Conservation (phyloP, 2,888 invertebrate species). For the Neoascia interrupta region DNA sequence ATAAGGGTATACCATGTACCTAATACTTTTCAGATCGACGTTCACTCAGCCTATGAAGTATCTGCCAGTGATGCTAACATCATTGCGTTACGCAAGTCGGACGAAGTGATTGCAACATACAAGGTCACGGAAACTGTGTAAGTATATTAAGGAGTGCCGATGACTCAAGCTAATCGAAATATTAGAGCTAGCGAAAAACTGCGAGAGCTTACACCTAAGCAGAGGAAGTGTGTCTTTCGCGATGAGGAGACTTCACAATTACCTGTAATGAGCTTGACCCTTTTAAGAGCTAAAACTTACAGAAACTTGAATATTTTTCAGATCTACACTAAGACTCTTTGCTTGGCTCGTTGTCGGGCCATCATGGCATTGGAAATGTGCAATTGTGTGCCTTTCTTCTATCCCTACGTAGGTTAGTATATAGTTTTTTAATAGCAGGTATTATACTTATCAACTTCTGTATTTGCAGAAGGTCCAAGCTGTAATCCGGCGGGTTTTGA, state of each 20-base stretch:
- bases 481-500: constrained; percentile 77
- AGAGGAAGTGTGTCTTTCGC: constrained; percentile 81
- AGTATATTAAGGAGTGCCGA: constrained; percentile 37
- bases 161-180: not conserved
- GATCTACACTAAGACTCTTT: constrained; percentile 77
- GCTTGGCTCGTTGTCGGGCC: constrained; percentile 80
- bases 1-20: not conserved
- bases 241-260: constrained; percentile 80
- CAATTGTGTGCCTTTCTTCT: constrained; percentile 82
- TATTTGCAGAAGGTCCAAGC: constrained; percentile 72
- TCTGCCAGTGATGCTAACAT: constrained; percentile 74
- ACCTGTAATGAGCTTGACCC: constrained; percentile 74
- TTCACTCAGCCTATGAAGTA: constrained; percentile 78
- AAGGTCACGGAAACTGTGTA: constrained; percentile 78
- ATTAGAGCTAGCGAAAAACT: constrained; percentile 76
- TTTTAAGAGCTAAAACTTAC: not conserved
- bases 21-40: constrained; percentile 72
- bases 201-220: constrained; percentile 78
- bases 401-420: constrained; percentile 76
- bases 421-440: not conserved
- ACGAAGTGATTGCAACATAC: constrained; percentile 77
- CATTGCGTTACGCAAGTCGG: constrained; percentile 75
- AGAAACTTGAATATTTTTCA: constrained; percentile 46
- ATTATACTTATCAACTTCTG: not conserved
- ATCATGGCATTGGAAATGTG: constrained; percentile 81